Evolutionary conservation across 2,113 vertebrate genomes (phyloP).

Genomic region (Mesocricetus auratus): DNA sequence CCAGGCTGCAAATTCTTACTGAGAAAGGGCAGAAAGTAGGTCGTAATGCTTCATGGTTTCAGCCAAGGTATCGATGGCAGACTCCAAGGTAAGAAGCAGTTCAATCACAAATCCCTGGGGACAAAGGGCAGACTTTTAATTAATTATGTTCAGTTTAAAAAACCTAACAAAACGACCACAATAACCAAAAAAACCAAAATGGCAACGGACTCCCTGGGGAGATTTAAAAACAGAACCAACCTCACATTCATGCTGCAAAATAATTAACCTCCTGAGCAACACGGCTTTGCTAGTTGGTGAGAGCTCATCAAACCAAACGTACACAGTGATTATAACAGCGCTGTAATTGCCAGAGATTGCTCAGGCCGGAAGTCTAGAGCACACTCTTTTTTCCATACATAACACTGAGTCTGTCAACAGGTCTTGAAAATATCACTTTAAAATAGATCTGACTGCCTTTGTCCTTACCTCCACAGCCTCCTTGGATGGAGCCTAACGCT

Average conservation of each 20-base stretch:
- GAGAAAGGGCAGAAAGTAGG: conserved; percentile 95
- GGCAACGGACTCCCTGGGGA: conserved; percentile 33
- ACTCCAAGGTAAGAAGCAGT: conserved; percentile 97
- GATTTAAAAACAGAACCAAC: conserved; percentile 68
- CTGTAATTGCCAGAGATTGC: neutral
- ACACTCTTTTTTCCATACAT: neutral
- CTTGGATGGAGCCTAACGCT: neutral
- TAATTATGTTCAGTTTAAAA: conserved; percentile 60
- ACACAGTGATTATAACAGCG: neutral
- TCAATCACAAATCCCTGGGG: conserved; percentile 98
- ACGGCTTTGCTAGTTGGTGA: conserved; percentile 7
- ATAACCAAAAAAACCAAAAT: neutral
- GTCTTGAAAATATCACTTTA: conserved; percentile 1
- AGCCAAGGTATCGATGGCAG: conserved; percentile 96
- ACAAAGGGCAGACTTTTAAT: conserved; percentile 65
- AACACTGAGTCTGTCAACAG: neutral
- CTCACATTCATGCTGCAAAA: conserved; percentile 36
- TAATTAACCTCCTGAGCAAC: conserved; percentile 65
- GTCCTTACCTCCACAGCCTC: neutral
- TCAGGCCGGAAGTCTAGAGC: neutral
- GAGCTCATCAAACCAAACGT: conserved; percentile 53
- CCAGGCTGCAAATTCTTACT: conserved; percentile 89
- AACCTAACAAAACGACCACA: neutral
- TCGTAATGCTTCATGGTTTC: conserved; percentile 98
- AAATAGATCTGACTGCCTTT: neutral